Percentiles rank a stretch among this genome's conserved stretches.
These are phyloP conservation scores for Salvator merianae DNA, from an alignment of 2,113 vertebrate species.

Conservation along the genomic window DNA sequence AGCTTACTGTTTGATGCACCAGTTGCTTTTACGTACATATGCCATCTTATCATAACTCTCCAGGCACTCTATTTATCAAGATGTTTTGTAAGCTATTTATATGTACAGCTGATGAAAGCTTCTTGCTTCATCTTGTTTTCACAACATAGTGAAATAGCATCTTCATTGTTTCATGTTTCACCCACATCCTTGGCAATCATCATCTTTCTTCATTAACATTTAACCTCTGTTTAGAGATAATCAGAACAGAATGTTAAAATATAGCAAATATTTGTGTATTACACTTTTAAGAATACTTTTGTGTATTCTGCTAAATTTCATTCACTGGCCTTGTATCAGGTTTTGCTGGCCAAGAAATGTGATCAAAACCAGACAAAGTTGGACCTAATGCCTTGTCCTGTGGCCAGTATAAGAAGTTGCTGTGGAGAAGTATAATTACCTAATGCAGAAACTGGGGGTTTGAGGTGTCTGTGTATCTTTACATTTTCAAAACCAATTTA, in stretches of 20 bases:
- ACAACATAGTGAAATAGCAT: background rate
- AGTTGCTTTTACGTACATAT: background rate
- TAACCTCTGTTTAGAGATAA: background rate
- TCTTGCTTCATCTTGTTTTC: background rate
- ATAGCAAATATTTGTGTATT: slow-evolving; percentile 2
- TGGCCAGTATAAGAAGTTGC: slow-evolving; percentile 26
- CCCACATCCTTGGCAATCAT: slow-evolving; percentile 11
- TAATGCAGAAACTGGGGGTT: slow-evolving; percentile 37
- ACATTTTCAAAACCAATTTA: slow-evolving; percentile 29
- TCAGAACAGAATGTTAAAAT: background rate
- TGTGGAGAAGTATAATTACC: slow-evolving; percentile 46
- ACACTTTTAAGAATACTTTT: accelerated
- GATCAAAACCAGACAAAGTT: slow-evolving; percentile 30
- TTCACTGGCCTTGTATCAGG: slow-evolving; percentile 12
- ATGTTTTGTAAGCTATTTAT: background rate
- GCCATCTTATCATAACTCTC: background rate
- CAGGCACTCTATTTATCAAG: background rate
- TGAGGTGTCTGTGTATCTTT: slow-evolving; percentile 7
- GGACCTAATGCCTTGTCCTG: slow-evolving; percentile 37
- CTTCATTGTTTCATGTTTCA: slow-evolving; percentile 3
- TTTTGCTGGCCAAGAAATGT: background rate
- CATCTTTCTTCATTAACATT: background rate
- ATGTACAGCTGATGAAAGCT: slow-evolving; percentile 20
- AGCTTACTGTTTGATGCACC: background rate
- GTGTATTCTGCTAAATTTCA: slow-evolving; percentile 23